Evolutionary conservation across 2,113 vertebrate genomes (phyloP).

Genomic region (Mungos mungo): DNA sequence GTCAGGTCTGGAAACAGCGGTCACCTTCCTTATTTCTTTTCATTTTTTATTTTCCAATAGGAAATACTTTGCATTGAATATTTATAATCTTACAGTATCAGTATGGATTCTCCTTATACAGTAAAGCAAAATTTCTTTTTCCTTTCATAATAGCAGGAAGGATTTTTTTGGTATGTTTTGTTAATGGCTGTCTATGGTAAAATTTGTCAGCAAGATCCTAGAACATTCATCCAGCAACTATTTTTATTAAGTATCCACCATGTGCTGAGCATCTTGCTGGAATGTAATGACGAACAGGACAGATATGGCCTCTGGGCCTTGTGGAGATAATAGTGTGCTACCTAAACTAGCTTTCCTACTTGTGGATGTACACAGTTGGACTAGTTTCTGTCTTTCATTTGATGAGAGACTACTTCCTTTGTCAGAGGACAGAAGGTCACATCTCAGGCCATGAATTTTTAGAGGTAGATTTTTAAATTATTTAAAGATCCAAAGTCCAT

Average conservation of each 20-base stretch:
- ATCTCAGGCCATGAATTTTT: not conserved
- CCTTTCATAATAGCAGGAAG: not conserved
- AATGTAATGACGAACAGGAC: not conserved
- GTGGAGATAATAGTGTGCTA: not conserved
- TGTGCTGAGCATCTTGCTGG: not conserved
- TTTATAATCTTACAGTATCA: not conserved
- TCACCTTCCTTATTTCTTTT: not conserved
- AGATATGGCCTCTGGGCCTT: not conserved
- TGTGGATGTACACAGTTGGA: not conserved
- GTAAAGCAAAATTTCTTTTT: not conserved
- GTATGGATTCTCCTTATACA: not conserved
- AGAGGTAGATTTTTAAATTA: not conserved
- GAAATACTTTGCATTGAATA: not conserved
- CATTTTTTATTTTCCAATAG: not conserved
- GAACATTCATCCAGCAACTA: not conserved
- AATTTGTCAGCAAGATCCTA: not conserved
- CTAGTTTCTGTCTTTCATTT: not conserved
- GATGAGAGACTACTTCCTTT: not conserved
- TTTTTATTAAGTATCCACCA: not conserved
- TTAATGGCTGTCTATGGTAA: not conserved
- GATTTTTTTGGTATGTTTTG: not conserved
- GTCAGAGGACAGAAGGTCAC: not conserved
- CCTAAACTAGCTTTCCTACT: not conserved
- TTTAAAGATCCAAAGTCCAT: not conserved
- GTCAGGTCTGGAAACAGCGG: not conserved